Conservation (phyloP, 2,797 vertebrate genomes). For the Petrocephalus sullivani region DNA sequence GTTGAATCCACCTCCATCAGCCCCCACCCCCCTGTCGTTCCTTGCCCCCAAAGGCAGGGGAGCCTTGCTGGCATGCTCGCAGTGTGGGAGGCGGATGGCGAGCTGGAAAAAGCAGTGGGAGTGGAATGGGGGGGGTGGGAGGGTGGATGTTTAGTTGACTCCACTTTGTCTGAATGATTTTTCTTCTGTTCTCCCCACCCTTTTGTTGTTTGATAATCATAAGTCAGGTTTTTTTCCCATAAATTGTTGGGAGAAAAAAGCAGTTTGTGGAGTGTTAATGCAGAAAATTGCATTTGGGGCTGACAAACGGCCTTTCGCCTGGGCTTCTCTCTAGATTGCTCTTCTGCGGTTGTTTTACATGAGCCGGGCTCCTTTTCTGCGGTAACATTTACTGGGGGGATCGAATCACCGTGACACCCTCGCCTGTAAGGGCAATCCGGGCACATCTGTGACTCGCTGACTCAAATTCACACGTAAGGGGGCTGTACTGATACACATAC, state of each 20-base stretch:
- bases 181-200: neutral
- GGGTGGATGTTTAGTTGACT: constrained; percentile 56
- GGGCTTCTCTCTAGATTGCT: constrained; percentile 54
- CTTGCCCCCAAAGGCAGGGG: constrained; percentile 50
- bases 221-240: neutral
- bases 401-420: constrained; percentile 49
- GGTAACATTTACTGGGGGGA: constrained; percentile 62
- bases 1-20: constrained; percentile 87
- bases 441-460: constrained; percentile 31
- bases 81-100: constrained; percentile 44
- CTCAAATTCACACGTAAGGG: constrained; percentile 19
- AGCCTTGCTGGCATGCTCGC: constrained; percentile 35
- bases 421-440: constrained; percentile 40
- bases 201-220: constrained; percentile 6
- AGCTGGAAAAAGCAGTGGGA: constrained; percentile 34
- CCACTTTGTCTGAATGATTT: constrained; percentile 19
- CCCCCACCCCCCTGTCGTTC: constrained; percentile 74
- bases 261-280: constrained; percentile 64
- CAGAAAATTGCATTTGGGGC: constrained; percentile 72
- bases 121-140: constrained; percentile 4
- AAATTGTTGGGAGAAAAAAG: constrained; percentile 35
- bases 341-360: constrained; percentile 45
- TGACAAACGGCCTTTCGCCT: constrained; percentile 60
- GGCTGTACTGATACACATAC: constrained; percentile 30
- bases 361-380: constrained; percentile 50